Percentiles rank a stretch among this genome's conserved stretches.
These are phyloP conservation scores for Branchellion lobata DNA, from an alignment of 2,888 invertebrate genomes.

Conservation along the genomic window DNA sequence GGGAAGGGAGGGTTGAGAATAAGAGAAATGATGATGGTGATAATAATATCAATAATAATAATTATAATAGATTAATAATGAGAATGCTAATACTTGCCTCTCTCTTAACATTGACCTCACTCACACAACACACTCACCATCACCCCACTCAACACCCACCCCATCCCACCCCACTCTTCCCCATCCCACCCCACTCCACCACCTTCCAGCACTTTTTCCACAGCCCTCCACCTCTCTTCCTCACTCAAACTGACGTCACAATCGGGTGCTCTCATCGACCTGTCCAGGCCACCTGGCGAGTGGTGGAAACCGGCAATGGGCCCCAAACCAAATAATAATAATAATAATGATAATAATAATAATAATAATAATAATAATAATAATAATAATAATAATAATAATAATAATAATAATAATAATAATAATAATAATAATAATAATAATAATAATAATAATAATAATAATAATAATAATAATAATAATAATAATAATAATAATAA, in stretches of 20 bases:
- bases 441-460: not conserved
- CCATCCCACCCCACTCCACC: not conserved
- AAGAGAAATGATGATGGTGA: no score
- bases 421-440: not conserved
- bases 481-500: not conserved
- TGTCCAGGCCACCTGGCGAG: conserved; percentile 30
- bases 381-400: not conserved
- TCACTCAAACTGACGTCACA: conserved; percentile 9
- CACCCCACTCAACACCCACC: no score
- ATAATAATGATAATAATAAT: no score
- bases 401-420: not conserved
- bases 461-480: not conserved
- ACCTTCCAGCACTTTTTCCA: conserved; percentile 36
- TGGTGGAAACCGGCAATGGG: not conserved
- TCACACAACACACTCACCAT: no score
- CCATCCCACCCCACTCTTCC: no score
- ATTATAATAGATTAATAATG: no score
- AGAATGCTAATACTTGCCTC: no score
- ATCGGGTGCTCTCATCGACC: conserved; percentile 38
- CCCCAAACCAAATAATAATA: no score
- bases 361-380: no score
- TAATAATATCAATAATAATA: no score
- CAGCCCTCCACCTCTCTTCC: conserved; percentile 28
- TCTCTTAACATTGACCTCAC: not conserved
- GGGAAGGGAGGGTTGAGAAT: no score